Conservation (phyloP, 1,140 invertebrate species). For the Lamellibrachia luymesi region DNA sequence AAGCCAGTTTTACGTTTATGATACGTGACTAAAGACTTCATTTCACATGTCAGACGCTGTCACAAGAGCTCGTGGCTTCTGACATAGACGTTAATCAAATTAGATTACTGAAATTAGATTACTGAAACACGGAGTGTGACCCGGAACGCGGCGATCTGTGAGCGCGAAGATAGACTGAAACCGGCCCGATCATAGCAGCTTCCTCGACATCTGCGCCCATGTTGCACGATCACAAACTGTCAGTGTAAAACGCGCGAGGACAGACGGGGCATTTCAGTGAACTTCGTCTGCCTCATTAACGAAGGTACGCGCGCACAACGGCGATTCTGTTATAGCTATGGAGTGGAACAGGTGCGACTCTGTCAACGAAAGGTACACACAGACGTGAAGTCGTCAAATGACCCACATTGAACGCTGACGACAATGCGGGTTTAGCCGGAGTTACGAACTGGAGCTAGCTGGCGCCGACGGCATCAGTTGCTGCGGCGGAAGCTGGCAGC, state of each 20-base stretch:
- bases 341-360: not conserved
- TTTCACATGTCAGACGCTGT: not conserved
- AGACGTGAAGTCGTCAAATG: not conserved
- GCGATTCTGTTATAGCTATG: not conserved
- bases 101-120: not conserved
- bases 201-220: not conserved
- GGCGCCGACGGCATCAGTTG: not conserved
- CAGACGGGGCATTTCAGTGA: not conserved
- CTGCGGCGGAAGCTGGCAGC: not conserved
- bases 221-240: too few relatives aligned
- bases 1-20: not conserved
- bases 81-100: not conserved
- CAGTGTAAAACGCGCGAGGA: not conserved
- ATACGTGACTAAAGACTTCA: not conserved
- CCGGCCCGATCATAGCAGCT: not conserved
- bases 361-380: not conserved
- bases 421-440: not conserved
- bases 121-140: not conserved
- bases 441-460: not conserved
- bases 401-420: not conserved
- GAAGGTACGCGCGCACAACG: not conserved
- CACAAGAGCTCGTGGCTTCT: not conserved
- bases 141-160: not conserved
- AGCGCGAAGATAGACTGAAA: not conserved
- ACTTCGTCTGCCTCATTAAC: not conserved